Evolutionary conservation across 2,888 invertebrate genomes (phyloP), one percentile per base, ranked within the genome.

Genomic region (Drosophila nigricruria): DNA sequence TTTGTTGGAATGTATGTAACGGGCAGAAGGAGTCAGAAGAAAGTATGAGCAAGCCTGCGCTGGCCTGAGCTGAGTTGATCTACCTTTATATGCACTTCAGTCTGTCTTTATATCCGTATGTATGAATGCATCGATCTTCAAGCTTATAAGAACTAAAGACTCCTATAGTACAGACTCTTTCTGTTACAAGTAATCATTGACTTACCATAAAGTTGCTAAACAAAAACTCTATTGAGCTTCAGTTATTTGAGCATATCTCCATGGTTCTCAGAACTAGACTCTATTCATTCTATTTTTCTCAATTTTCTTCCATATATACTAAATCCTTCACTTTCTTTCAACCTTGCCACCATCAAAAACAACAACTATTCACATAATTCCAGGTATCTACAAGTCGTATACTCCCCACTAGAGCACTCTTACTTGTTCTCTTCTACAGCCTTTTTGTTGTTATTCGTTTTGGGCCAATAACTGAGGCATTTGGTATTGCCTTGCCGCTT

Each of bases 401-500:
- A 49, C 8, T 14, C 3, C 30, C 18, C 18, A 32, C 12, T 49
- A 8, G 49, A 49, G 3, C 49, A 49, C 34, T 34, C 16, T 52
- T 32, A 52, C 34, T 56, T 56, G 43, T 20, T 66, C n/a, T 47
- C 16, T 49, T 43, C 23, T 38, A 8, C 43, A 10, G 8, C 9
- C 38, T 52, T 27, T 36, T 49, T 49, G 57, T 76, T 57, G 69
- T 67, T 67, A 66, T 60, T 67, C 63, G 52, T 36, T 67, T 81
- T 78, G 73, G 72, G 73, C 66, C 88, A 77, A 79, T 82, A 81
- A 80, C 66, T 73, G 59, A 82, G 81, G 86, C 77, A 85, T 71
- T 87, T 78, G 63, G 56, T 50, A 66, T 79, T 85, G 80, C 81
- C 72, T 86, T 85, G 86, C 80, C 87, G 83, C 89, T 76, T 88